Evolutionary conservation across 2,888 invertebrate species (phyloP), one percentile per base, ranked within the genome.

Genomic region (Scotopteryx bipunctaria): DNA sequence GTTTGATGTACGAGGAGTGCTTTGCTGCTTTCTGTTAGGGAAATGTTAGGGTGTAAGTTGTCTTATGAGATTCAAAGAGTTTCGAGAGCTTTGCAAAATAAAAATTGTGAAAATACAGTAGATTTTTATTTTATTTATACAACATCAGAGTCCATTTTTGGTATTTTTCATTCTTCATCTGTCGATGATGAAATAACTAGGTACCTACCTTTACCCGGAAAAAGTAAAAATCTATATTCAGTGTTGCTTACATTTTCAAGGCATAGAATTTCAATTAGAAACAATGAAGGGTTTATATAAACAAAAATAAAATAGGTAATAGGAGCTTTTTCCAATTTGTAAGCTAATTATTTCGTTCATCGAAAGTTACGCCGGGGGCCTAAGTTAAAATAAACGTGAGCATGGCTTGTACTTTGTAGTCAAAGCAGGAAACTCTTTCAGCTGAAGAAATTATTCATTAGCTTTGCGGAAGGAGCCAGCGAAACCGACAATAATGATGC

Each of bases 401-500:
- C 37, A 25, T 9, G 42, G 36, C 11, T 43, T 38, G 63, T 56
- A 32, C 41, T 69, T 57, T 54, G 55, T 64, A 71, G 69, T 69
- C 78, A 76, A 73, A 75, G 71, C 59, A 59, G 56, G 60, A 61
- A 71, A 74, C 67, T 75, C 69, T 73, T 76, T 67, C 63, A 66
- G 66, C 56, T 64, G 65, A 66, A 76, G 71, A 76, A 78, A 76
- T 78, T 77, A 76, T 77, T 78, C 77, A 78, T 78, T 76, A 77
- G 65, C 69, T 63, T 63, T 55, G 51, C 52, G 52, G 47, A 56
- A 46, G 53, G 57, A 60, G 51, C 49, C 59, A 21, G 17, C 32
- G 25, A 44, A 40, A 31, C 38, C 40, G 23, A 44, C 40, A 38
- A 37, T 43, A 45, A 25, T 31, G 23, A 2, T 11, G 9, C 19